Conservation (phyloP, 1,140 invertebrate genomes). For the Lasioglossum baleicum region DNA sequence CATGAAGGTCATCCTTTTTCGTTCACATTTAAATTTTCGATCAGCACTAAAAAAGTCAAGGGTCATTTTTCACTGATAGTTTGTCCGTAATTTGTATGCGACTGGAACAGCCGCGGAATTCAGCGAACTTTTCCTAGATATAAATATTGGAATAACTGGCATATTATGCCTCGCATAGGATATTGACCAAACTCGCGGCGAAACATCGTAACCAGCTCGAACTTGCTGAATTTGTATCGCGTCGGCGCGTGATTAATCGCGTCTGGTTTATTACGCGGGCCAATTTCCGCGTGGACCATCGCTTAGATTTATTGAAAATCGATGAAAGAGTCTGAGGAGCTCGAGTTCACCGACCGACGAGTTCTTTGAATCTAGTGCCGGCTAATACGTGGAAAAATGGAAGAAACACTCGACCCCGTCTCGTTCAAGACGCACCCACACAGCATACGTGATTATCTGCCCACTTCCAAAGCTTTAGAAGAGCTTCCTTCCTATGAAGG, state of each 20-base stretch:
- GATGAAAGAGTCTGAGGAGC: slow-evolving; percentile 12
- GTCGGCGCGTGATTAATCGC: slow-evolving; percentile 22
- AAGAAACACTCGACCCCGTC: slow-evolving; percentile 50
- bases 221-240: slow-evolving; percentile 22
- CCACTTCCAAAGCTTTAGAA: slow-evolving; percentile 43
- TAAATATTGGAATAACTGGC: slow-evolving; percentile 35
- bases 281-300: background rate
- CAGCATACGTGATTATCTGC: slow-evolving; percentile 39
- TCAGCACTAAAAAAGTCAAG: too few relatives aligned
- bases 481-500: slow-evolving; percentile 40
- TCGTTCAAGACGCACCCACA: slow-evolving; percentile 57
- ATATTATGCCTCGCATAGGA: background rate
- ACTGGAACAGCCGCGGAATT: too few relatives aligned
- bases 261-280: background rate
- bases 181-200: slow-evolving; percentile 64
- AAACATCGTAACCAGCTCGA: slow-evolving; percentile 45
- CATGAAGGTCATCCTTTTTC: too few relatives aligned
- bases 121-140: too few relatives aligned
- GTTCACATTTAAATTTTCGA: too few relatives aligned
- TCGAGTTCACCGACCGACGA: slow-evolving; percentile 55
- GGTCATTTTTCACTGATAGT: too few relatives aligned
- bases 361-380: slow-evolving; percentile 44
- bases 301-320: slow-evolving; percentile 32
- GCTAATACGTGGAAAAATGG: slow-evolving; percentile 44
- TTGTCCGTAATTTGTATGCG: too few relatives aligned